Conservation (phyloP, 1,140 invertebrate species). For the Panonychus citri region DNA sequence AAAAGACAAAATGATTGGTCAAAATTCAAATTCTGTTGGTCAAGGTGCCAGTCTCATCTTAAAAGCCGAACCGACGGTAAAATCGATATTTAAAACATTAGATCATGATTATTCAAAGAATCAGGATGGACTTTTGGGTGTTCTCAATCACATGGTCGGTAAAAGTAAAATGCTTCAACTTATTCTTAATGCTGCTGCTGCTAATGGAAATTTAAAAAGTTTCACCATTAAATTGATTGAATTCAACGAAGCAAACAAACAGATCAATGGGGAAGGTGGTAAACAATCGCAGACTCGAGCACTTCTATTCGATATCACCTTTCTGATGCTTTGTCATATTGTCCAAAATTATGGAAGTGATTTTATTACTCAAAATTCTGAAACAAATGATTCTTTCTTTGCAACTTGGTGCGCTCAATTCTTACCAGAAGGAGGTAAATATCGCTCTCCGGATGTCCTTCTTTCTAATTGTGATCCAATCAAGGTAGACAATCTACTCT, state of each 20-base stretch:
- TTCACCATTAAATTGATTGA: slow-evolving; percentile 65
- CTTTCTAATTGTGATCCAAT: slow-evolving; percentile 45
- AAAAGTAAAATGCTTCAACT: slow-evolving; percentile 68
- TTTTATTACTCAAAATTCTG: slow-evolving; percentile 21
- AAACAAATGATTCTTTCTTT: slow-evolving; percentile 57
- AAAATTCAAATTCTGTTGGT: background rate
- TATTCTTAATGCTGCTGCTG: slow-evolving; percentile 64
- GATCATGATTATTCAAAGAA: slow-evolving; percentile 68
- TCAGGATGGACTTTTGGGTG: slow-evolving; percentile 33
- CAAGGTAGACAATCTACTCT: slow-evolving; percentile 53
- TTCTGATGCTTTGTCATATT: slow-evolving; percentile 73
- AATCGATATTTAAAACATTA: slow-evolving; percentile 53
- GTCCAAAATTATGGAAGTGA: slow-evolving; percentile 73
- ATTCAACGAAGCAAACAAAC: slow-evolving; percentile 70
- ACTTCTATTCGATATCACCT: slow-evolving; percentile 75
- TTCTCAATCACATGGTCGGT: slow-evolving; percentile 44
- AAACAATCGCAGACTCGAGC: slow-evolving; percentile 41
- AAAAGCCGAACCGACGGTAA: slow-evolving; percentile 59
- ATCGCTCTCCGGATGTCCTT: slow-evolving; percentile 61
- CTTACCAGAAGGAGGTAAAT: slow-evolving; percentile 58
- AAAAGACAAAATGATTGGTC: background rate
- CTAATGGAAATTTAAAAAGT: slow-evolving; percentile 60
- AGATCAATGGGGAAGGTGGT: slow-evolving; percentile 33
- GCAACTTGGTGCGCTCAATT: slow-evolving; percentile 76
- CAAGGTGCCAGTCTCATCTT: slow-evolving; percentile 35